Evolutionary conservation across 2,113 vertebrate genomes (phyloP).

Genomic region (Leptobrachium leishanense): DNA sequence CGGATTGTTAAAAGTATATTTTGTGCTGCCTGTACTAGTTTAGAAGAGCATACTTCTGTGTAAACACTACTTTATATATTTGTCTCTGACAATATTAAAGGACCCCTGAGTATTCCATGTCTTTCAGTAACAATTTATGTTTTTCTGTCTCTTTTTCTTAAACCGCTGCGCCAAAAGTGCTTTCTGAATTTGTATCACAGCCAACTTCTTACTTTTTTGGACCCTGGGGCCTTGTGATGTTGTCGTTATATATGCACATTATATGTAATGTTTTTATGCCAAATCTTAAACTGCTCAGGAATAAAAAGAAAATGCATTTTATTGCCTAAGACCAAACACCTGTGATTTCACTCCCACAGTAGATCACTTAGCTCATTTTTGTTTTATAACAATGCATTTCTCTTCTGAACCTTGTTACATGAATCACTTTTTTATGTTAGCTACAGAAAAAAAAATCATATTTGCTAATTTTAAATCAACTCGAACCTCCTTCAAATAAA

Average conservation of each 20-base stretch:
- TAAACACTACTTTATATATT: too few species aligned
- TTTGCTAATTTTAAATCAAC: too few species aligned
- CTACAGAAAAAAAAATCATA: too few species aligned
- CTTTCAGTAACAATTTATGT: neutral
- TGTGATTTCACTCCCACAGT: neutral
- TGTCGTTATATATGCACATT: neutral
- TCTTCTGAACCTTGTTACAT: neutral
- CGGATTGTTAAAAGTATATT: too few species aligned
- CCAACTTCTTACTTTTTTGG: neutral
- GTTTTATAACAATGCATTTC: neutral
- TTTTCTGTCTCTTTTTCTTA: neutral
- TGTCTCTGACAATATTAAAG: neutral
- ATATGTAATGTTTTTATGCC: neutral
- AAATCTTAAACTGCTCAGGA: slow-evolving; percentile 4
- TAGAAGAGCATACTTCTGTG: too few species aligned
- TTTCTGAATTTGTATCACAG: slow-evolving; percentile 8
- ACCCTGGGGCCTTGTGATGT: neutral
- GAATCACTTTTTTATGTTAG: too few species aligned
- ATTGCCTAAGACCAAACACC: neutral
- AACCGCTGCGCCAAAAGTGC: slow-evolving; percentile 2
- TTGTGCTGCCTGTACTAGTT: too few species aligned
- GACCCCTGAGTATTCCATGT: neutral
- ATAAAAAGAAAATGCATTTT: neutral
- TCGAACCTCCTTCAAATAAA: too few species aligned
- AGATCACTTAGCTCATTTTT: neutral